Conservation (phyloP, 2,797 vertebrate genomes). For the Telmatherina bonti region DNA sequence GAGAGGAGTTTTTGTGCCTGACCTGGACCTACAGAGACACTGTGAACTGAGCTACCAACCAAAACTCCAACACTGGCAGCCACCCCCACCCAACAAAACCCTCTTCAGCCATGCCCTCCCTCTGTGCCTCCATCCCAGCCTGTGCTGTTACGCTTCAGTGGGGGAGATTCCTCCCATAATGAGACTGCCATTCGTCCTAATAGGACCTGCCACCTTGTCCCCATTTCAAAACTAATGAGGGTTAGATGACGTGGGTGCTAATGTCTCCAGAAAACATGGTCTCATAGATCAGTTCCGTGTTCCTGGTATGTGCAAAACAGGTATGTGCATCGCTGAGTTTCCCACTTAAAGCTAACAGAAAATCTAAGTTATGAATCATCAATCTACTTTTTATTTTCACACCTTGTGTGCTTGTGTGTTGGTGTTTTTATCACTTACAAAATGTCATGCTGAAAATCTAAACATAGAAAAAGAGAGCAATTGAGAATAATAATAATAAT, state of each 20-base stretch:
- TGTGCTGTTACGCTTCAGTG: constrained; percentile 58
- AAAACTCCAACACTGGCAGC: neutral
- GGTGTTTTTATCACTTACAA: neutral
- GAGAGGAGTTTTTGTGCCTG: constrained; percentile 49
- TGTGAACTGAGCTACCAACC: neutral
- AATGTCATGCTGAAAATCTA: neutral
- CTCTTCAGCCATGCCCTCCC: constrained; percentile 3
- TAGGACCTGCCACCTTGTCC: constrained; percentile 36
- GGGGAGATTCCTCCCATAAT: constrained; percentile 60
- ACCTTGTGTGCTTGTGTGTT: neutral
- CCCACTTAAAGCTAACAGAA: neutral
- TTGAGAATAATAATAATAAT: neutral
- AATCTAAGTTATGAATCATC: neutral
- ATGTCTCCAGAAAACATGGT: constrained; percentile 6
- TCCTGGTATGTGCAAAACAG: neutral
- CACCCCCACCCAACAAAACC: neutral
- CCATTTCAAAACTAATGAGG: constrained; percentile 65
- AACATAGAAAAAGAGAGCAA: neutral
- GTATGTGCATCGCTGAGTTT: neutral
- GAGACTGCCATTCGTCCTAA: constrained; percentile 45
- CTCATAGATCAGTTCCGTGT: neutral
- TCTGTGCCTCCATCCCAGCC: constrained; percentile 24
- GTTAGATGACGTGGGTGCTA: constrained; percentile 39
- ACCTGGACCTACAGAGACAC: constrained; percentile 47
- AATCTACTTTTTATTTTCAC: neutral